phyloP scores from a whole-genome alignment of 2,113 vertebrate genomes.

The Sinocyclocheilus grahami region DNA sequence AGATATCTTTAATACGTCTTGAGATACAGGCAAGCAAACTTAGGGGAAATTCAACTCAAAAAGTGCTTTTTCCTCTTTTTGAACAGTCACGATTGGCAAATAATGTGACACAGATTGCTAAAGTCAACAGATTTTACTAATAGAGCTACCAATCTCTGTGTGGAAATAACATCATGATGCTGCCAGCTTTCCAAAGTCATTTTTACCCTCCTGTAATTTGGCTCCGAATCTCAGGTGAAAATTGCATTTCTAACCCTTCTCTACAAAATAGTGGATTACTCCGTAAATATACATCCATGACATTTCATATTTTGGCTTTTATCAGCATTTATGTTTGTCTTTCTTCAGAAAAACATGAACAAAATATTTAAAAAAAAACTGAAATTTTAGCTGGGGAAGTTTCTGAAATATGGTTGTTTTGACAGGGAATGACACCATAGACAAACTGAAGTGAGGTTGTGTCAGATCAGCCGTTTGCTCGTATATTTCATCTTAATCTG shows the following conservation, averaged over 20 bases:
- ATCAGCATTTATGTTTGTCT: no score
- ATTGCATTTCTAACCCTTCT: no score
- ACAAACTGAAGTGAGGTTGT: no score
- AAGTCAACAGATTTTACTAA: neutral
- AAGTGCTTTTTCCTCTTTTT: neutral
- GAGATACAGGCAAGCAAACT: neutral
- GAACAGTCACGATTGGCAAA: neutral
- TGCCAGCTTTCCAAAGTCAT: no score
- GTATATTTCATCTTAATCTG: conserved; percentile 24
- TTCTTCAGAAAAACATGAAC: no score
- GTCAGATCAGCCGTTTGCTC: neutral
- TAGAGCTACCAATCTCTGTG: no score
- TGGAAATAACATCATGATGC: no score
- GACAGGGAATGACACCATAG: neutral
- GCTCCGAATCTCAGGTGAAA: no score
- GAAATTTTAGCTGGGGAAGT: neutral
- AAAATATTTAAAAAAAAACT: no score
- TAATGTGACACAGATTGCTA: neutral
- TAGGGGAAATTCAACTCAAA: neutral
- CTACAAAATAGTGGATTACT: no score
- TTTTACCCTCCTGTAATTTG: no score
- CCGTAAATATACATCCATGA: neutral
- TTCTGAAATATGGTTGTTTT: neutral
- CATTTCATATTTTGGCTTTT: neutral
- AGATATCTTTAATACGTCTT: neutral